Evolutionary conservation across 2,797 vertebrate genomes (phyloP), one percentile per base, ranked within the genome.

Genomic region (Centroberyx gerrardi): DNA sequence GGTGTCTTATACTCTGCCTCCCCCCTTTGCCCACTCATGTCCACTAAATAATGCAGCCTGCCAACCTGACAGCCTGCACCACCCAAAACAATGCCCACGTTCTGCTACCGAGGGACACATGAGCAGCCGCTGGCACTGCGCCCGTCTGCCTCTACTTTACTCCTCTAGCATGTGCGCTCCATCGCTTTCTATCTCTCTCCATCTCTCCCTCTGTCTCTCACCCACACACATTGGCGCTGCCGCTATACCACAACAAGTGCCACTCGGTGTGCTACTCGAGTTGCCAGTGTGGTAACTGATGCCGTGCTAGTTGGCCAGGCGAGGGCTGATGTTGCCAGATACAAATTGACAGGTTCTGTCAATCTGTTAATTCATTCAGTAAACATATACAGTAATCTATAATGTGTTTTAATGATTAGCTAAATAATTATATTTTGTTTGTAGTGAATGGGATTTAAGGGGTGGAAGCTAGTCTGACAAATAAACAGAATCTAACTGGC

Each of bases 31-130:
- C 76, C 82, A 81, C 82, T 87, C 84, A 82, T 87, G 87, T 84
- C 80, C 8, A 10, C 74, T 94, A 78, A 92, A 91, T 92, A 92
- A 94, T 92, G 91, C 88, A 93, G 69, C 56, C 3, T 13, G 22
- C 72, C 82, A 69, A 75, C 77, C 82, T 46, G 68, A 81, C 89
- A 71, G 87, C 69, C 85, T n/a, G 68, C 82, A 68, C 60, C 2
- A 52, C 77, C 83, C 84, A 75, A 78, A 88, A 91, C 90, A 89
- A 93, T 60, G 85, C 78, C 90, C 81, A 69, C 70, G 54, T 61
- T 67, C 85, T 42, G 82, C 86, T 63, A 4, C 68, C 1, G 22
- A 56, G 84, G 59, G 84, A 85, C 83, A 88, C 83, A 82, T 36
- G 44, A 88, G 61, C 76, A 4, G 54, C 80, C 70, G 49, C 64